Base-by-base conservation (phyloP, 2,113 vertebrate genomes). In the Gadus macrocephalus region DNA sequence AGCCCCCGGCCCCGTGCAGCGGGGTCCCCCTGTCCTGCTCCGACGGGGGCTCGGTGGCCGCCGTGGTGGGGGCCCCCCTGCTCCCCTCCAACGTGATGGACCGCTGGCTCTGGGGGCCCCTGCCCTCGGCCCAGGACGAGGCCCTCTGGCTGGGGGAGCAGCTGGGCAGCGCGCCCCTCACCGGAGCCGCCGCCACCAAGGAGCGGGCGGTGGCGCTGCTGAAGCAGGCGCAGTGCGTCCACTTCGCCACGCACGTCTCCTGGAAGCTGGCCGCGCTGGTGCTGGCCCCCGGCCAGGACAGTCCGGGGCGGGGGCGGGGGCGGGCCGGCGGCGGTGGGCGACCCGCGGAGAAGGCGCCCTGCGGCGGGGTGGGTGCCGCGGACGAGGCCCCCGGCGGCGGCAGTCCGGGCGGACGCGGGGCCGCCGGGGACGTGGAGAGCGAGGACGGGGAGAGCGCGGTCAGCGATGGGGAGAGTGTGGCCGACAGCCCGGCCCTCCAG, bases 171-270 rank as follows among this genome's bases (percentile, higher is more conserved):
- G 94, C 94, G 59, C 95, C 96, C 0, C 88, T 98, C 22, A 94
- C 94, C 0, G 95, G 94, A 68, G 87, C 82, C 0, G 81, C 89
- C 11, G 96, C 96, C 59, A 98, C 94, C 31, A 98, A 97, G 68
- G 95, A 98, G 85, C 91, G 93, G 0, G 94, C 95, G 28, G 89
- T 96, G 85, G 93, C 93, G 0, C 93, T 95, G 1, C 92, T 98
- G 49, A 91, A 79, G 16, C 94, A 95, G 89, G 94, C 96, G 0
- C 96, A 98, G 78, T 98, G 96, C 3, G 92, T 95, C n/a, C 96
- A 98, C 88, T 96, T 98, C 3, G 96, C 96, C 15, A 98, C 96
- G 3, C 96, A 98, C 1, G 86, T 97, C 69, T 98, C 96, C 53
- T 98, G 96, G 95, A 98, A 98, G 70, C 90, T 98, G 31, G 91